phyloP scores from a whole-genome alignment of 1,140 invertebrate genomes.

The Diabrotica undecimpunctata region DNA sequence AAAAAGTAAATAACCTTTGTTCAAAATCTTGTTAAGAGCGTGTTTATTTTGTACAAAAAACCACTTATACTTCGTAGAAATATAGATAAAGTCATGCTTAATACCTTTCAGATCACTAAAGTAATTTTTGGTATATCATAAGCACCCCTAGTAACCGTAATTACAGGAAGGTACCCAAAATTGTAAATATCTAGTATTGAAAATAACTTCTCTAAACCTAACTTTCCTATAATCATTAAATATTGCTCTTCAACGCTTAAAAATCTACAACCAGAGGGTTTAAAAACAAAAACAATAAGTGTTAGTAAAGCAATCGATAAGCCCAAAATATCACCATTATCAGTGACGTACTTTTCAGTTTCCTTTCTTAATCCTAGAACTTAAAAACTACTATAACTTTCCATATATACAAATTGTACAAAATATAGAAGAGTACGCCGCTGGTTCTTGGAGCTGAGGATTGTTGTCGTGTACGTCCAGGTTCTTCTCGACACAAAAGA shows the following conservation, averaged over 20 bases:
- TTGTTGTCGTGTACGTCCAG: slow-evolving; percentile 4
- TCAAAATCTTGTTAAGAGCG: too few species aligned
- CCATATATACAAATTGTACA: slow-evolving; percentile 29
- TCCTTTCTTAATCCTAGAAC: not conserved
- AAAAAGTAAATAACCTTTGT: too few species aligned
- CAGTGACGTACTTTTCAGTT: slow-evolving; percentile 15
- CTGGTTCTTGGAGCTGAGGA: slow-evolving; percentile 7
- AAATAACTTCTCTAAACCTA: slow-evolving; percentile 26
- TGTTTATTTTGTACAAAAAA: too few species aligned
- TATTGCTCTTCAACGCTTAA: slow-evolving; percentile 14
- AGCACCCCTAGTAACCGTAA: too few species aligned
- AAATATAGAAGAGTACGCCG: not conserved
- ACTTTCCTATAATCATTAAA: slow-evolving; percentile 22
- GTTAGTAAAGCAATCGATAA: slow-evolving; percentile 20
- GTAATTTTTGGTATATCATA: too few species aligned
- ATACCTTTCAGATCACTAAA: too few species aligned
- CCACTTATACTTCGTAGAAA: too few species aligned
- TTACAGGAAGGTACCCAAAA: too few species aligned
- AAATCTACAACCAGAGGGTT: slow-evolving; percentile 29
- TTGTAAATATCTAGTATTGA: slow-evolving; percentile 22
- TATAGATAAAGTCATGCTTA: too few species aligned
- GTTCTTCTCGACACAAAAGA: slow-evolving; percentile 25
- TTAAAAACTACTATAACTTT: slow-evolving; percentile 25
- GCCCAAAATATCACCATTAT: slow-evolving; percentile 19
- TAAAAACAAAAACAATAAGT: slow-evolving; percentile 8